These are phyloP conservation scores for Gnathonemus longibarbis DNA, from an alignment of 2,113 vertebrate species.

Conservation along the genomic window DNA sequence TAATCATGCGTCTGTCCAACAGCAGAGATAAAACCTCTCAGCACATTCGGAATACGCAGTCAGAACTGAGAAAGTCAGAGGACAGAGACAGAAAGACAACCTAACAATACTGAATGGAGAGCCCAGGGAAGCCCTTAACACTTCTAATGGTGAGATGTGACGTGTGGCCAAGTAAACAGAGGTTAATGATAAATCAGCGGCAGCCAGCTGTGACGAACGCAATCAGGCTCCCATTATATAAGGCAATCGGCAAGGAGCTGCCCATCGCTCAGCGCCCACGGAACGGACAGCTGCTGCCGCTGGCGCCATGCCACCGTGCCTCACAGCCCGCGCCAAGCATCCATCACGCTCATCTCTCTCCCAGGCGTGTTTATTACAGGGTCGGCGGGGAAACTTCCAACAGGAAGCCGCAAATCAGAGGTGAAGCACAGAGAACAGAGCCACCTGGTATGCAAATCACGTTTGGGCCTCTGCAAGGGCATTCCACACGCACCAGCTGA, in stretches of 20 bases:
- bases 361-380: constrained; percentile 13
- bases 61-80: background rate
- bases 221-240: background rate
- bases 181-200: constrained; percentile 47
- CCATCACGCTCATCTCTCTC: constrained; percentile 21
- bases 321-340: constrained; percentile 17
- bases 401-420: background rate
- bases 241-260: background rate
- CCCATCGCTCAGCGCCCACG: constrained; percentile 1
- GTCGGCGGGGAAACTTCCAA: background rate
- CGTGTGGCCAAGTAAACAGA: constrained; percentile 36
- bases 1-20: background rate
- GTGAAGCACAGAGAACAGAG: background rate
- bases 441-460: background rate
- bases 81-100: background rate
- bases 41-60: background rate
- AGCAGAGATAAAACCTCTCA: background rate
- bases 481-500: background rate
- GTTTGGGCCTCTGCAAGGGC: background rate
- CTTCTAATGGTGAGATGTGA: constrained; percentile 19
- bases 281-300: constrained; percentile 22
- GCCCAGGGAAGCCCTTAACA: background rate
- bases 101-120: background rate
- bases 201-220: constrained; percentile 30
- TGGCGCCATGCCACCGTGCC: background rate